A percentile compares a stretch with the other conserved stretches of the same genome.
Conservation (phyloP, 2,113 vertebrate species). For the Phyllostomus hastatus region DNA sequence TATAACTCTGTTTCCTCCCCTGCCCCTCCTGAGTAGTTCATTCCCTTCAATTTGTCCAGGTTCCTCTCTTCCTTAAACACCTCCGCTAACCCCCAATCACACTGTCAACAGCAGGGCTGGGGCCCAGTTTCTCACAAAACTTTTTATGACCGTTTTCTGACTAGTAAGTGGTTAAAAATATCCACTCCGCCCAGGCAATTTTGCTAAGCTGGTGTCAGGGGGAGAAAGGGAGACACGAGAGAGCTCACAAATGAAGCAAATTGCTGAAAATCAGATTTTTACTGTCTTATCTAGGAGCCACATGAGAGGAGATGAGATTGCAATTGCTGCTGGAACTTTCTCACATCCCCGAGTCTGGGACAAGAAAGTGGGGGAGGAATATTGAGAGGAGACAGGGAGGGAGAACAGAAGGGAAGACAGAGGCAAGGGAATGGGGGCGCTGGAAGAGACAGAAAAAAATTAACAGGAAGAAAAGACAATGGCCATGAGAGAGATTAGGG, state of each 20-base stretch:
- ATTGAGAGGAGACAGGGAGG: not conserved
- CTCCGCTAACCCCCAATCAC: not conserved
- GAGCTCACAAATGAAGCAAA: slow-evolving; percentile 67
- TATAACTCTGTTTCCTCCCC: not conserved
- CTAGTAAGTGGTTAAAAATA: slow-evolving; percentile 60
- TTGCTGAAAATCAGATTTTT: slow-evolving; percentile 70
- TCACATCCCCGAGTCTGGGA: not conserved
- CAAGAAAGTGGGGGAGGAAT: not conserved
- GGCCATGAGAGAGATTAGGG: not conserved
- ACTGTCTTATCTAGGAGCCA: slow-evolving; percentile 64
- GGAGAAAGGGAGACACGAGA: slow-evolving; percentile 6
- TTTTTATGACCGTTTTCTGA: not conserved
- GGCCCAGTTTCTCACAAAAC: not conserved
- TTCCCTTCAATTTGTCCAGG: not conserved
- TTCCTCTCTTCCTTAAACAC: not conserved
- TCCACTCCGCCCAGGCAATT: slow-evolving; percentile 37
- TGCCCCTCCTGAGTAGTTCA: not conserved
- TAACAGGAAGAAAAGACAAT: not conserved
- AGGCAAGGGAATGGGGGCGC: not conserved
- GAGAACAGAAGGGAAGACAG: not conserved
- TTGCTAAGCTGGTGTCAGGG: slow-evolving; percentile 45
- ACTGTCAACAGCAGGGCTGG: rapidly evolving
- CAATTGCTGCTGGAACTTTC: slow-evolving; percentile 43
- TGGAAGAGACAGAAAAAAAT: too few relatives aligned
- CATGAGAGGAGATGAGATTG: slow-evolving; percentile 58